These are phyloP conservation scores for Darevskia nairensis DNA, from an alignment of 2,797 vertebrate genomes.

Conservation along the genomic window DNA sequence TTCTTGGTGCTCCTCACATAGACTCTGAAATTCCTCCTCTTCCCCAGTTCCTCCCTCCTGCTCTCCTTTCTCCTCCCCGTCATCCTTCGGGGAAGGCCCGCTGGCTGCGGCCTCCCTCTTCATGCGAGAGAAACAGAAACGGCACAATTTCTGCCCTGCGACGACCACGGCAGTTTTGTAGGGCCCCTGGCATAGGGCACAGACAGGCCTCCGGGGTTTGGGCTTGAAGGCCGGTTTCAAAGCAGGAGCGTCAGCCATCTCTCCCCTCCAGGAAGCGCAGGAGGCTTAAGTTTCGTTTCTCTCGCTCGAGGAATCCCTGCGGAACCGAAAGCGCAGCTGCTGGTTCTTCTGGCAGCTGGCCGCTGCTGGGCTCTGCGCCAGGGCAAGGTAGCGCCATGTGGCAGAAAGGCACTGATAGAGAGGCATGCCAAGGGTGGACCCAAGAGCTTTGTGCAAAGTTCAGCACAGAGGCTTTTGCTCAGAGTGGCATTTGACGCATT, in stretches of 20 bases:
- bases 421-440: no score
- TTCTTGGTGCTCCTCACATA: not conserved
- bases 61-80: not conserved
- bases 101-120: not conserved
- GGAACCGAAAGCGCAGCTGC: not conserved
- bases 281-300: not conserved
- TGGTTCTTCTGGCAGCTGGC: no score
- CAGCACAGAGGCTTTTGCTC: not conserved
- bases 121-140: not conserved
- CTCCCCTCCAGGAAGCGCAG: not conserved
- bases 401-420: not conserved
- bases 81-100: not conserved
- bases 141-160: not conserved
- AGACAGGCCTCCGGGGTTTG: not conserved
- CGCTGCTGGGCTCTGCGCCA: not conserved
- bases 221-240: not conserved
- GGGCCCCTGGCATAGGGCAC: conserved; percentile 12
- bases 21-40: not conserved
- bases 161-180: not conserved
- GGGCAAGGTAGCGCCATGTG: not conserved
- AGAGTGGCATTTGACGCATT: not conserved
- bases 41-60: not conserved
- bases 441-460: not conserved
- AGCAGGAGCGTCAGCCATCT: not conserved
- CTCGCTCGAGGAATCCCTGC: no score